Evolutionary conservation across 2,113 vertebrate species (phyloP).

Genomic region (Grus americana): DNA sequence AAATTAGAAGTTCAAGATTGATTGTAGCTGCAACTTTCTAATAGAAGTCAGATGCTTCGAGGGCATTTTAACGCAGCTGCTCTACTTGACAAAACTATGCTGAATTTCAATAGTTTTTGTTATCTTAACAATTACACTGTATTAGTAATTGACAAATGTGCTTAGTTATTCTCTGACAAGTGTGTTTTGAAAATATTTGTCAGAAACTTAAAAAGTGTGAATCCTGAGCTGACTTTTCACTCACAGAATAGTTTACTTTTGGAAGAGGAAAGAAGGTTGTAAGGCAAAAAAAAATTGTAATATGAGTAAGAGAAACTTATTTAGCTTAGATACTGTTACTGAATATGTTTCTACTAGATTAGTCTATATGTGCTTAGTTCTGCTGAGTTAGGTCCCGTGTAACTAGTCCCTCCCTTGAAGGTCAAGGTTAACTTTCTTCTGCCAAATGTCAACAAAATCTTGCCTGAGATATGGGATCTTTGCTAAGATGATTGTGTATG

Average conservation of each 20-base stretch:
- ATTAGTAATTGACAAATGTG: not conserved
- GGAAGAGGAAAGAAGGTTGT: not conserved
- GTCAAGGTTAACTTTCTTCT: not conserved
- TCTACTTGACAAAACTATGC: not conserved
- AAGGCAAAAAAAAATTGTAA: not conserved
- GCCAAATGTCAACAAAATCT: not conserved
- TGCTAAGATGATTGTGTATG: not conserved
- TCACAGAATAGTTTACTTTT: not conserved
- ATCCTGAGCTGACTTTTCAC: not conserved
- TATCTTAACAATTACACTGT: not conserved
- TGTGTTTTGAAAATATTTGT: not conserved
- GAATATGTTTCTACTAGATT: not conserved
- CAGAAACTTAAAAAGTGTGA: not conserved
- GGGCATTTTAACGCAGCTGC: not conserved
- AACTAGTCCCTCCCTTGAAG: not conserved
- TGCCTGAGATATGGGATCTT: not conserved
- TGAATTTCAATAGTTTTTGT: not conserved
- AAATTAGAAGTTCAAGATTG: not conserved
- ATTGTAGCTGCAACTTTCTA: not conserved
- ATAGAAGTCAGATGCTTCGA: not conserved
- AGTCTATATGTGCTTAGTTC: not conserved
- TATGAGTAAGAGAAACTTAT: not conserved
- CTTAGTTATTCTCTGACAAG: not conserved
- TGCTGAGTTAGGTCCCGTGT: not conserved
- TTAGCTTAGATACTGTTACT: not conserved